Base-by-base conservation (phyloP, 2,113 vertebrate species). In the Turdus rufiventris region DNA sequence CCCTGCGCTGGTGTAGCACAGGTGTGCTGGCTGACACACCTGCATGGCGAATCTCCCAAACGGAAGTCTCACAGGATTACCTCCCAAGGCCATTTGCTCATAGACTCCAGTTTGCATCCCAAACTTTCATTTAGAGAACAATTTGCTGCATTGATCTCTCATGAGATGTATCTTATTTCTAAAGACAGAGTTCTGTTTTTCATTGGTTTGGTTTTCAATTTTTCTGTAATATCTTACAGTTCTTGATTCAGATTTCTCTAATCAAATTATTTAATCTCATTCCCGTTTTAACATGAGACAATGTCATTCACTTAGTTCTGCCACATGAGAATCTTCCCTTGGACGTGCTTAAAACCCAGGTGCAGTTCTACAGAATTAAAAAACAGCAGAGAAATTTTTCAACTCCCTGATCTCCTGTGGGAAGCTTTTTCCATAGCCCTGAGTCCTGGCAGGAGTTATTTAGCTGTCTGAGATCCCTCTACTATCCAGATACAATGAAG, bases 161-260 rank as follows among this genome's bases (percentile, higher is more conserved):
- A 26, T 43, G n/a, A 67, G 3, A 45, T 31, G 2, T 9, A 58
- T n/a, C 6, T 47, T 53, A 36, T 58, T 82, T 79, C 48, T 79
- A 38, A 53, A 18, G 18, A 65, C 5, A 18, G 2, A 12, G 8
- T 11, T 18, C 1, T 1, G 1, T 0, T 5, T 19, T 73, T 50
- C 12, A 8, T 33, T 73, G 18, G 9, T 17, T 40, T 63, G 5
- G 1, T 14, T 48, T 4, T 21, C 33, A 34, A 38, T 53, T 89
- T 54, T n/a, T 33, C 17, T 62, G 5, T 33, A 67, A n/a, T 66
- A 45, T 24, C 57, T 75, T 82, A 45, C 8, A 36, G 3, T 18
- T 66, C 16, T 48, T 66, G 47, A 66, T 38, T 77, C 14, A 43
- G 8, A 75, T 57, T 75, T 71, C 29, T 79, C 11, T 87, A 57